Evolutionary conservation across 2,888 invertebrate genomes (phyloP).

Genomic region (Eristalis arbustorum): DNA sequence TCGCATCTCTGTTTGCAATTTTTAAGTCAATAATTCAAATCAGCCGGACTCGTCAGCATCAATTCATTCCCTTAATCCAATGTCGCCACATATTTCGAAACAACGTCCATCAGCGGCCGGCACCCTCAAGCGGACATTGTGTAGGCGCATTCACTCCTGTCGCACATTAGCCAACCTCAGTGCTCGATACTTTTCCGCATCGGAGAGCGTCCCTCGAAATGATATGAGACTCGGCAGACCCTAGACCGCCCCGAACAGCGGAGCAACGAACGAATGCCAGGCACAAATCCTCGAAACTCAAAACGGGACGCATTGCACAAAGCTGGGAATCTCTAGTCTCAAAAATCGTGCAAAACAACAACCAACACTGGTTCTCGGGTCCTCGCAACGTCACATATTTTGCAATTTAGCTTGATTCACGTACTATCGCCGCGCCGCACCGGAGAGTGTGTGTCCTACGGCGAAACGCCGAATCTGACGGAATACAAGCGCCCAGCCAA

Average conservation of each 20-base stretch:
- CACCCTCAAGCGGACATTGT: background rate
- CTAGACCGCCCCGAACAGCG: background rate
- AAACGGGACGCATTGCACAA: background rate
- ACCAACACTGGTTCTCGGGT: background rate
- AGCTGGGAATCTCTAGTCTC: constrained; percentile 4
- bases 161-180: constrained; percentile 11
- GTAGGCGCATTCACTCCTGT: background rate
- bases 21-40: background rate
- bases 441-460: constrained; percentile 34
- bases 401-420: constrained; percentile 57
- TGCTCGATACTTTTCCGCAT: constrained; percentile 12
- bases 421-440: constrained; percentile 2
- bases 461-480: constrained; percentile 44
- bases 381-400: constrained; percentile 48
- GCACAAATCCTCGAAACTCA: constrained; percentile 23
- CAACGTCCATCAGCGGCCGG: background rate
- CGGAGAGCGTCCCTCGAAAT: constrained; percentile 28
- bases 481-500: constrained; percentile 17
- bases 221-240: constrained; percentile 22
- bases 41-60: background rate
- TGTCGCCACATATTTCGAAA: background rate
- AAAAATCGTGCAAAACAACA: constrained; percentile 46
- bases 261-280: constrained; percentile 7
- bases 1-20: background rate
- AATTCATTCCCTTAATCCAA: background rate